A percentile compares a stretch with the other conserved stretches of the same genome.
Conservation (phyloP, 2,888 invertebrate genomes). For the Amorpha juglandis region DNA sequence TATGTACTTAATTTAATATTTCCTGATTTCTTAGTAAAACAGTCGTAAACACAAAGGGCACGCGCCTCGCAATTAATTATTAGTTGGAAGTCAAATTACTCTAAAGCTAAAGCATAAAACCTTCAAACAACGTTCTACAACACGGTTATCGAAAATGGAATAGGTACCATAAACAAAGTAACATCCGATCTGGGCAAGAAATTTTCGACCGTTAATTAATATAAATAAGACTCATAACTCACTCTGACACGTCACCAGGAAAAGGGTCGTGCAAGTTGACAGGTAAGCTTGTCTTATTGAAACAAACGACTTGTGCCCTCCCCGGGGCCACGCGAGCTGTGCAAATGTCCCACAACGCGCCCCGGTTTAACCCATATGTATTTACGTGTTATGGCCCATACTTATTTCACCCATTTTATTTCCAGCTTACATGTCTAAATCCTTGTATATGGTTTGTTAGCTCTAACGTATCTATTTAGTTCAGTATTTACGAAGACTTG, state of each 20-base stretch:
- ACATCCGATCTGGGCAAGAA: slow-evolving; percentile 32
- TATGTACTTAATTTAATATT: background rate
- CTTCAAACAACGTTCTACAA: background rate
- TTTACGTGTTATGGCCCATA: slow-evolving; percentile 19
- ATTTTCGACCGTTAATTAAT: slow-evolving; percentile 53
- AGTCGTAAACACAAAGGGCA: background rate
- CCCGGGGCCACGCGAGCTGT: slow-evolving; percentile 9
- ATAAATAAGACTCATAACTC: slow-evolving; percentile 63
- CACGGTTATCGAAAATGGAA: background rate
- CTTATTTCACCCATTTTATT: slow-evolving; percentile 14
- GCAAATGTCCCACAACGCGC: background rate
- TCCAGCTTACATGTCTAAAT: slow-evolving; percentile 1
- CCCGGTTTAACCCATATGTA: slow-evolving; percentile 12
- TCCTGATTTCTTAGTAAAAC: background rate
- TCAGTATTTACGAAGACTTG: background rate
- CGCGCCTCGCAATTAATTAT: background rate
- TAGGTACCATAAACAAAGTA: background rate
- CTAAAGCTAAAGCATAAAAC: background rate
- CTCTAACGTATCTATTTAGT: background rate
- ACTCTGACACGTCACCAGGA: slow-evolving; percentile 44
- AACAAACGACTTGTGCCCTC: slow-evolving; percentile 60
- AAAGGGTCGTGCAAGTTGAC: slow-evolving; percentile 51
- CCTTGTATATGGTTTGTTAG: slow-evolving; percentile 15
- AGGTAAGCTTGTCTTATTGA: slow-evolving; percentile 64
- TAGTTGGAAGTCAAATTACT: background rate